Percentiles rank a stretch among this genome's conserved stretches.
These are phyloP conservation scores for Odobenus rosmarus DNA, from an alignment of 2,113 vertebrate species.

Conservation along the genomic window DNA sequence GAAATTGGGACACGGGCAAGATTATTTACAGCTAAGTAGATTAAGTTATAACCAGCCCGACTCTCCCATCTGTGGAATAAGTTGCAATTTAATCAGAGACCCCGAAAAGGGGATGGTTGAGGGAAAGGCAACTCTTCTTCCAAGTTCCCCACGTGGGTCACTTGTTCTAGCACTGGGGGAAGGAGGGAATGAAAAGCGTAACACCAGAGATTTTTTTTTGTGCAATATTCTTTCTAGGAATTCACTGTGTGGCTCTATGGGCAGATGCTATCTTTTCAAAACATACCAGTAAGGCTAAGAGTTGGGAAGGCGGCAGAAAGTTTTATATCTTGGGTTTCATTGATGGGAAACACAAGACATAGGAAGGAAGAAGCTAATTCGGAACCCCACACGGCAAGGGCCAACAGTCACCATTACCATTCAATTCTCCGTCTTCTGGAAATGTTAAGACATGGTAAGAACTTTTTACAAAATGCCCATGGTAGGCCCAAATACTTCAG, in stretches of 20 bases:
- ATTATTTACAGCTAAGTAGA: constrained; percentile 52
- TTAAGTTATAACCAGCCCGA: constrained; percentile 28
- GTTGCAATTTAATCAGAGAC: not conserved
- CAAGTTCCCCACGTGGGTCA: not conserved
- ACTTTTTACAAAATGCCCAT: not conserved
- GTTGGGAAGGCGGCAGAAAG: not conserved
- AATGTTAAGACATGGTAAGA: not conserved
- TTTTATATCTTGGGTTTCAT: not conserved
- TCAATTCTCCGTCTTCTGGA: not conserved
- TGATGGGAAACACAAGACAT: not conserved
- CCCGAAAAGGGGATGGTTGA: not conserved
- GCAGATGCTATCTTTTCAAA: not conserved
- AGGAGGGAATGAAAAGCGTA: not conserved
- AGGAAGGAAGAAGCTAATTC: not conserved
- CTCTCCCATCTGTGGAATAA: not conserved
- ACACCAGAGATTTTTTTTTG: not conserved
- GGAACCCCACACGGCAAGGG: not conserved
- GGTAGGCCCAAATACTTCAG: not conserved
- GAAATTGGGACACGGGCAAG: constrained; percentile 29
- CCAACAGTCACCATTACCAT: accelerated
- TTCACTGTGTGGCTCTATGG: not conserved
- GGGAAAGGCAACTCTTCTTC: not conserved
- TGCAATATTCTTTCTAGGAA: not conserved
- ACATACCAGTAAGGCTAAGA: not conserved
- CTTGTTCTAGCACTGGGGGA: not conserved